Conservation (phyloP, 2,888 invertebrate species). For the Leuctra nigra region DNA sequence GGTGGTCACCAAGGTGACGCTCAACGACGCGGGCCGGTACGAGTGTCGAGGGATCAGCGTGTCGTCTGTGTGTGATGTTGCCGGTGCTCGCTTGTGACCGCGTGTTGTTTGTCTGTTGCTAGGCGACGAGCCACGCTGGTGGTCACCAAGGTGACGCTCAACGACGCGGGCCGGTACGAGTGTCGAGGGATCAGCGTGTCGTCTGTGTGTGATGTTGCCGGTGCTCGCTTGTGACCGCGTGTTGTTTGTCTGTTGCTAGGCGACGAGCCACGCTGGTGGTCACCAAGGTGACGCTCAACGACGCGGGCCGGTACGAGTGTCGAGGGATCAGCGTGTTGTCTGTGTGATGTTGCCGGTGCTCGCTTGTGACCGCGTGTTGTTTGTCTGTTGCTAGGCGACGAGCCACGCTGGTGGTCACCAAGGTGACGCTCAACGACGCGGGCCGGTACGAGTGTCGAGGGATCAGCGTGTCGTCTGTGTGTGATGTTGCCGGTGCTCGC, state of each 20-base stretch:
- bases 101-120: constrained; percentile 37
- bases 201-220: too few species aligned
- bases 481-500: too few species aligned
- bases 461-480: too few species aligned
- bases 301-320: constrained; percentile 77
- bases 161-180: constrained; percentile 74
- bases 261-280: constrained; percentile 79
- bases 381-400: constrained; percentile 56
- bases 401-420: constrained; percentile 74
- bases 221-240: too few species aligned
- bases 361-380: too few species aligned
- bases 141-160: constrained; percentile 63
- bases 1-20: constrained; percentile 66
- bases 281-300: constrained; percentile 63
- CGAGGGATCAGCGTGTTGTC: constrained; percentile 68
- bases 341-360: too few species aligned
- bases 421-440: constrained; percentile 64
- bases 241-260: constrained; percentile 48
- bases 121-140: constrained; percentile 80
- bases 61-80: too few species aligned
- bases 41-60: constrained; percentile 74
- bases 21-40: constrained; percentile 70
- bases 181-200: constrained; percentile 73
- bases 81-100: too few species aligned
- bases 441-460: constrained; percentile 80